Percentiles rank a stretch among this genome's conserved stretches.
Evolutionary conservation across 2,888 invertebrate species (phyloP).

Genomic region (Tridacna crocea): DNA sequence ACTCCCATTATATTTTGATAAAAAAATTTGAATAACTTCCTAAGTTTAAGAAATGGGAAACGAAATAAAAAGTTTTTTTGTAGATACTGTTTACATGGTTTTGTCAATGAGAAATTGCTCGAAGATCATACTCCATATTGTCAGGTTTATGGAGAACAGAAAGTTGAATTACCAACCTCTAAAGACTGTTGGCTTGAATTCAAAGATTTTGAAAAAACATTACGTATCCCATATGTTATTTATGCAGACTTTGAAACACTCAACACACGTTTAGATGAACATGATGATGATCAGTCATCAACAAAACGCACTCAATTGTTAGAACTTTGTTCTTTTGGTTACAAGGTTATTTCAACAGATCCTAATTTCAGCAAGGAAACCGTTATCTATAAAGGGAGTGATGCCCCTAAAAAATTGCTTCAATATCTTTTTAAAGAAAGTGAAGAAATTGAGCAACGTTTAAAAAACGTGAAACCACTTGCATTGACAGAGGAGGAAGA

Average conservation of each 20-base stretch:
- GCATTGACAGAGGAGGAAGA: not conserved
- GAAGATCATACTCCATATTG: conserved; percentile 45
- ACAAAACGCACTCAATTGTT: conserved; percentile 28
- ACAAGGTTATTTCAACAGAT: conserved; percentile 18
- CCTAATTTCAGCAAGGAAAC: conserved; percentile 21
- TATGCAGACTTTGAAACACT: conserved; percentile 57
- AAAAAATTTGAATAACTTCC: conserved; percentile 36
- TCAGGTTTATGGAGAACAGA: conserved; percentile 42
- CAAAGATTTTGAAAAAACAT: conserved; percentile 49
- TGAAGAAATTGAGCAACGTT: conserved; percentile 30
- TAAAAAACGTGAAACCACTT: conserved; percentile 30
- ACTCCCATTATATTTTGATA: conserved; percentile 37
- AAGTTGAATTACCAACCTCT: conserved; percentile 37
- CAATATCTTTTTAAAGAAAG: conserved; percentile 28
- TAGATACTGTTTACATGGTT: conserved; percentile 39
- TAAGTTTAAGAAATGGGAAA: not conserved
- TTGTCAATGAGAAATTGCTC: conserved; percentile 30
- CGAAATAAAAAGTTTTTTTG: conserved; percentile 22
- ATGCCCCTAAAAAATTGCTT: conserved; percentile 13
- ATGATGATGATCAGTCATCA: not conserved
- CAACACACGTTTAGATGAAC: conserved; percentile 35
- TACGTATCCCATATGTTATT: conserved; percentile 45
- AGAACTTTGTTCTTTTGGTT: conserved; percentile 17
- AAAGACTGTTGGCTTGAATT: conserved; percentile 38
- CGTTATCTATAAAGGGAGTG: conserved; percentile 1